Conservation (phyloP, 2,113 vertebrate genomes). For the Neopipo cinnamomea region DNA sequence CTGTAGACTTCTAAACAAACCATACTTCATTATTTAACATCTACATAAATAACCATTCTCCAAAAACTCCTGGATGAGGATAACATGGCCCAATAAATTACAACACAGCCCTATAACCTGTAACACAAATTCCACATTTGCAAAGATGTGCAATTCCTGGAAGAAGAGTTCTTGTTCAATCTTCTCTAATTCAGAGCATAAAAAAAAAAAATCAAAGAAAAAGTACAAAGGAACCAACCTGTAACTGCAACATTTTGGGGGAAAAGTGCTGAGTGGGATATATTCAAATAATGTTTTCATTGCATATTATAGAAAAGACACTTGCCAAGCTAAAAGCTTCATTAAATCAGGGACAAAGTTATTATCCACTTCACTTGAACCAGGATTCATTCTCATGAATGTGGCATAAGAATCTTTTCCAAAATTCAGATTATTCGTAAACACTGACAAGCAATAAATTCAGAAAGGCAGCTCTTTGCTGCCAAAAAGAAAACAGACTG, state of each 20-base stretch:
- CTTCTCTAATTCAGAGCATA: background rate
- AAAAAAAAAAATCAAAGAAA: background rate
- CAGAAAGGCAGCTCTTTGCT: background rate
- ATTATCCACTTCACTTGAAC: background rate
- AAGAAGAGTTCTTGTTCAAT: background rate
- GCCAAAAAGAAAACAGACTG: background rate
- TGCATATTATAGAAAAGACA: background rate
- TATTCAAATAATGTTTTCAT: background rate
- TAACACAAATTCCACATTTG: background rate
- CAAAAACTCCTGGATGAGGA: background rate
- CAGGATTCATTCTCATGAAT: background rate
- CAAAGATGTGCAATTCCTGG: background rate
- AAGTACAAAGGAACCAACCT: background rate
- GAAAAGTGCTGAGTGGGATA: background rate
- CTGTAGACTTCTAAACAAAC: background rate
- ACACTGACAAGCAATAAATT: background rate
- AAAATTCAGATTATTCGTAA: background rate
- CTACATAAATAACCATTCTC: background rate
- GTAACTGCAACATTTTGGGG: background rate
- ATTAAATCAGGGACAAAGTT: background rate
- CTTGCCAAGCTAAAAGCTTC: background rate
- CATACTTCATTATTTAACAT: background rate
- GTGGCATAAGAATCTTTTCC: background rate
- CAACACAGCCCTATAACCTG: background rate
- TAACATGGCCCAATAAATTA: background rate